Evolutionary conservation across 2,797 vertebrate species (phyloP).

Genomic region (Glossophaga mutica): DNA sequence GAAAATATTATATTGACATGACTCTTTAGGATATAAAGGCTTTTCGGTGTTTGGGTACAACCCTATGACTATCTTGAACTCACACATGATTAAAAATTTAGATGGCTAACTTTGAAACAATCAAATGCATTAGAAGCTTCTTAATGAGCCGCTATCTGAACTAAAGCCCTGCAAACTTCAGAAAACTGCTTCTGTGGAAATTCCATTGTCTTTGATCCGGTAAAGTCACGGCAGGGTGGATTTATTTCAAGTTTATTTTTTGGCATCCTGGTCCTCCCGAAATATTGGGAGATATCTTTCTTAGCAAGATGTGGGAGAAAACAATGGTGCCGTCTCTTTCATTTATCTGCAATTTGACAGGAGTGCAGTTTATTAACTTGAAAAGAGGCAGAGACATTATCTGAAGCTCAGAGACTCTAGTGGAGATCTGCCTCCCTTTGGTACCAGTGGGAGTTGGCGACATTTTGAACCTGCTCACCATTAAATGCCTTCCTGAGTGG

Average conservation of each 20-base stretch:
- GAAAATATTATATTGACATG: constrained; percentile 85
- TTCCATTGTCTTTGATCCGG: constrained; percentile 91
- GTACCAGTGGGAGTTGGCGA: constrained; percentile 91
- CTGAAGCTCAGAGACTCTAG: constrained; percentile 85
- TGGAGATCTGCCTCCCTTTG: constrained; percentile 87
- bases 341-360: constrained; percentile 87
- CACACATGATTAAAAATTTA: constrained; percentile 97
- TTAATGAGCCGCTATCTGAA: constrained; percentile 94
- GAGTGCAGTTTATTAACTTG: constrained; percentile 87
- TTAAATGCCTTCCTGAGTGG: constrained; percentile 94
- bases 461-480: constrained; percentile 95
- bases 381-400: constrained; percentile 85
- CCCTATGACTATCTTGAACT: constrained; percentile 87
- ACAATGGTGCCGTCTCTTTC: constrained; percentile 85
- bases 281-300: constrained; percentile 87
- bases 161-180: constrained; percentile 90
- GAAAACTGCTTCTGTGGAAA: constrained; percentile 91
- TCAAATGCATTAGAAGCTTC: constrained; percentile 90
- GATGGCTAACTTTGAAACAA: constrained; percentile 95
- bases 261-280: constrained; percentile 84
- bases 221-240: constrained; percentile 91
- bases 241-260: constrained; percentile 87
- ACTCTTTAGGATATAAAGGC: constrained; percentile 81
- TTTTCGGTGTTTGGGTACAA: constrained; percentile 77
- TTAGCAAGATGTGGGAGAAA: constrained; percentile 84